Conservation (phyloP, 2,113 vertebrate species). For the Murina feae region DNA sequence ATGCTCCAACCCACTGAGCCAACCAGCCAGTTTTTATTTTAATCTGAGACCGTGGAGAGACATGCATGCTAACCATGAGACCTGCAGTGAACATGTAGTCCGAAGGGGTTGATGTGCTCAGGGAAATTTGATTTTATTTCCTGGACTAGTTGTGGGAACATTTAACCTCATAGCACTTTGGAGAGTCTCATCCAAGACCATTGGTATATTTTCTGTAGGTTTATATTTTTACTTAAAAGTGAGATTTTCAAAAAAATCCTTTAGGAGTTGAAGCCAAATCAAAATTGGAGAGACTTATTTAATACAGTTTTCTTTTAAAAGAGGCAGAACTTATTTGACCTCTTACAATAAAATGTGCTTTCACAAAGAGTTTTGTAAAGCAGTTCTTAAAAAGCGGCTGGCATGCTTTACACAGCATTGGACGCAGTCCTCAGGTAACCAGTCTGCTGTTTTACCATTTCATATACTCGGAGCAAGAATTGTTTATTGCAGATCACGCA, state of each 20-base stretch:
- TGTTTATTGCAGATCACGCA: neutral
- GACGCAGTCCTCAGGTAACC: neutral
- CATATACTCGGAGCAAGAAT: neutral
- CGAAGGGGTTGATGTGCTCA: neutral
- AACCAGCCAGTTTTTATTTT: neutral
- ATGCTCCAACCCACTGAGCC: too few relatives aligned
- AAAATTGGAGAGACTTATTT: neutral
- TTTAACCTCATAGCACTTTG: neutral
- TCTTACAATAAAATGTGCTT: conserved; percentile 1
- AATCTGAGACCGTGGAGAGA: neutral
- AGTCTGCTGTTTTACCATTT: neutral
- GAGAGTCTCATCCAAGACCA: neutral
- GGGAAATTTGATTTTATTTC: neutral
- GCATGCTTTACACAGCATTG: neutral
- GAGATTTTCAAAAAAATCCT: neutral
- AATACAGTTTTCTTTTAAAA: neutral
- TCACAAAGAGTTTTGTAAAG: neutral
- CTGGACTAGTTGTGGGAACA: neutral
- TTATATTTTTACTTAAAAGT: conserved; percentile 17
- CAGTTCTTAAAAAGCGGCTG: neutral
- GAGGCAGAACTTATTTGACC: neutral
- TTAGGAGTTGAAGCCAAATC: conserved; percentile 8
- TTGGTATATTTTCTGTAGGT: neutral
- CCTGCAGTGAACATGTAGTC: neutral
- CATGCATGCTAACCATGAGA: neutral